These are phyloP conservation scores for Dipodomys spectabilis DNA, from an alignment of 2,113 vertebrate genomes.

Conservation along the genomic window DNA sequence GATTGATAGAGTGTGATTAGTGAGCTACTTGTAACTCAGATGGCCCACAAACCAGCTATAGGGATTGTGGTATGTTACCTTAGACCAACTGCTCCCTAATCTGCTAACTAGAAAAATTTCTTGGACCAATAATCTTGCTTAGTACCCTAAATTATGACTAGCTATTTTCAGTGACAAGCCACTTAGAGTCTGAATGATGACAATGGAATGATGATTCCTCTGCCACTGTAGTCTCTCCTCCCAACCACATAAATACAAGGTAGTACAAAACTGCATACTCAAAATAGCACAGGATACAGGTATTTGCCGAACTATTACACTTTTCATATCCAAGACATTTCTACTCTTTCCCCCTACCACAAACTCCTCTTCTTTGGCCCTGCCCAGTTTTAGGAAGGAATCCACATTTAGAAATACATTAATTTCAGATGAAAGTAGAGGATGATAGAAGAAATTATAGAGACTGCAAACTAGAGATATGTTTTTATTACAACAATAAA, in stretches of 20 bases:
- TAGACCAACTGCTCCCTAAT: background rate
- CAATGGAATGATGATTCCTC: background rate
- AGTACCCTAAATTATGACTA: background rate
- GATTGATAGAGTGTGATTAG: too few relatives aligned
- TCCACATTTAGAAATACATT: background rate
- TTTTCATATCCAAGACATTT: background rate
- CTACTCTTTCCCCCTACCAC: background rate
- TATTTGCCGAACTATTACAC: background rate
- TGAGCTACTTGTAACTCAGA: background rate
- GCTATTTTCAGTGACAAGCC: background rate
- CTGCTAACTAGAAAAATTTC: background rate
- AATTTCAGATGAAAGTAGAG: background rate
- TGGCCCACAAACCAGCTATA: background rate
- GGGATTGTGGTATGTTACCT: background rate
- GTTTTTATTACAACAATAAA: background rate
- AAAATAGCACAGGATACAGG: background rate
- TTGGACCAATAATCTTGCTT: background rate
- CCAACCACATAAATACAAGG: background rate
- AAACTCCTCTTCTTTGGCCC: background rate
- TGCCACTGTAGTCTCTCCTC: background rate
- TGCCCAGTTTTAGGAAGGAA: background rate
- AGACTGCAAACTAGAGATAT: background rate
- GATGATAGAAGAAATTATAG: background rate
- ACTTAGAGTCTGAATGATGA: background rate
- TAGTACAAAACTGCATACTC: background rate